Evolutionary conservation across 2,113 vertebrate species (phyloP), one percentile per base, ranked within the genome.

Genomic region (Hippocampus comes): DNA sequence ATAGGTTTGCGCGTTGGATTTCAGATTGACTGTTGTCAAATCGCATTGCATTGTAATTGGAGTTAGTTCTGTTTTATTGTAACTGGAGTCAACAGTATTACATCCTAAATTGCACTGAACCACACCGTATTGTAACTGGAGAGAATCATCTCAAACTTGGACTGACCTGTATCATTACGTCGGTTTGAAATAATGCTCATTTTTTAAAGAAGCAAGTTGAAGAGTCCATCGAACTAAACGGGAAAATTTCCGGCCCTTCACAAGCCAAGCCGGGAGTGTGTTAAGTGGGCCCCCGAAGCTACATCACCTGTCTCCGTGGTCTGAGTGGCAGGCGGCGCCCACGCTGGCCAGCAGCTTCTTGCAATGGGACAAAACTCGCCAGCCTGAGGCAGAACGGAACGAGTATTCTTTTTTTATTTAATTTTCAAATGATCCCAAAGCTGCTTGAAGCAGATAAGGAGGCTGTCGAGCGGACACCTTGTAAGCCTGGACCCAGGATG

Each of bases 291-390:
- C 5, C 21, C 9, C 53, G 1, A 11, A 3, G 53, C 6, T 23
- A n/a, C 20, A 9, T 91, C 84, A 98, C 97, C 89, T 88, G 85
- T 96, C 93, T 30, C 86, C 92, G 0, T 90, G 90, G 83, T 94
- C 93, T 0, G 97, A 96, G 88, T 99, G 97, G 91, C 97, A 99
- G 34, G 96, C 95, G 1, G 97, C 95, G 0, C 97, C 97, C 0
- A 97, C 93, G 0, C 97, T 98, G 82, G 96, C 97, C 21, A 94
- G 87, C 74, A 99, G 91, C 2, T 8, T 91, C 80, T 57, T 91
- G 80, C 96, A 97, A 77, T 46, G 78, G 6, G 94, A 92, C 72
- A 99, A 91, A 68, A 98, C 94, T 81, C 81, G 84, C 23, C 43
- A 90, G 66, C 97, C 97, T 99, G 88, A 20, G 63, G 73, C 69